Evolutionary conservation across 2,797 vertebrate species (phyloP).

Genomic region (Eulemur coronatus): DNA sequence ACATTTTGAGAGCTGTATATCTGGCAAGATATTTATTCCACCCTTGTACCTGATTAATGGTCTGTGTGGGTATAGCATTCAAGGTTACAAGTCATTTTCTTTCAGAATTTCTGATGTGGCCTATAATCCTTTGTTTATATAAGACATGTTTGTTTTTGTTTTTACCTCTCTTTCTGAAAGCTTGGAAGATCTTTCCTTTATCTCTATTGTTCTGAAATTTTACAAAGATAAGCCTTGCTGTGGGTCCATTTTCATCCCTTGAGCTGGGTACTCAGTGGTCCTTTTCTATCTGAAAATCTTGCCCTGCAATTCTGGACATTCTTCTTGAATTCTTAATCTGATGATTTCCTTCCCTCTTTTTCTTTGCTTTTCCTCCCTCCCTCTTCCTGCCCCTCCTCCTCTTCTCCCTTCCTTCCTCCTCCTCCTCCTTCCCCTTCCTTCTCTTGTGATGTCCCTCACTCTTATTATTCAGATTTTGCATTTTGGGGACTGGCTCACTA

Average conservation of each 20-base stretch:
- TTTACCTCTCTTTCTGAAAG: neutral
- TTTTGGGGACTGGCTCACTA: neutral
- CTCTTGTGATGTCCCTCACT: neutral
- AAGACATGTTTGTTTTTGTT: neutral
- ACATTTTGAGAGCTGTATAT: neutral
- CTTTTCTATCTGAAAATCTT: neutral
- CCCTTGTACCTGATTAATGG: neutral
- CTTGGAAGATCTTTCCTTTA: neutral
- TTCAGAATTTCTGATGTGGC: neutral
- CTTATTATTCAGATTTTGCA: neutral
- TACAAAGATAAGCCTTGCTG: neutral
- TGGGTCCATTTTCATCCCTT: neutral
- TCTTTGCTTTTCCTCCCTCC: neutral
- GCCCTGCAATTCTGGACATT: neutral
- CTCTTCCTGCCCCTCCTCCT: neutral
- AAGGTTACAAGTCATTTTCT: neutral
- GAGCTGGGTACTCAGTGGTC: neutral
- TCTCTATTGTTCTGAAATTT: neutral
- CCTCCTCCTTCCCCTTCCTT: neutral
- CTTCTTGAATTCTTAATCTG: neutral
- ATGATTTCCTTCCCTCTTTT: neutral
- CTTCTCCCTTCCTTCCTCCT: neutral
- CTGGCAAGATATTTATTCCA: neutral
- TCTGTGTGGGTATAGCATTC: neutral
- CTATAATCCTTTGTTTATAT: neutral